phyloP scores from a whole-genome alignment of 2,888 invertebrate species.

The Drosophila colorata region DNA sequence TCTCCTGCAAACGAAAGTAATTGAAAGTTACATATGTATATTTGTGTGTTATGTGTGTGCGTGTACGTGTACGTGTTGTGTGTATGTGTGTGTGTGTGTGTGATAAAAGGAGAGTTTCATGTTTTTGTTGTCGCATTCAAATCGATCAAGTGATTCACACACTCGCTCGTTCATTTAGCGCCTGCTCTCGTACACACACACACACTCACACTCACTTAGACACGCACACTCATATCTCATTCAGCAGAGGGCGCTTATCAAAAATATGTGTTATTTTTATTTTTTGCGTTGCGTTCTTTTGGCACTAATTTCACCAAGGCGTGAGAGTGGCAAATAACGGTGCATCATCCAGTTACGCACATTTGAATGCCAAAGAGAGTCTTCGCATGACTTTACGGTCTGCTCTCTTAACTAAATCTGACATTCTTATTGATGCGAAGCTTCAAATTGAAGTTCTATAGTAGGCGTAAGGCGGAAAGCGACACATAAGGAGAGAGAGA shows the following conservation, averaged over 20 bases:
- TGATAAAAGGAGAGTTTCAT: slow-evolving; percentile 27
- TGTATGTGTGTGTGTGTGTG: too few relatives aligned
- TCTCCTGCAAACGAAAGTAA: slow-evolving; percentile 42
- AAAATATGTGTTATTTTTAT: slow-evolving; percentile 41
- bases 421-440: slow-evolving; percentile 32
- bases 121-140: slow-evolving; percentile 41
- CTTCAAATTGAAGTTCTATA: slow-evolving; percentile 29
- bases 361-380: slow-evolving; percentile 32
- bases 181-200: background rate
- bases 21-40: slow-evolving; percentile 22
- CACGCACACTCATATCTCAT: slow-evolving; percentile 47
- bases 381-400: slow-evolving; percentile 23
- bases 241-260: slow-evolving; percentile 53
- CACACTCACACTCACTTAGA: too few relatives aligned
- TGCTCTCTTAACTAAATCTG: slow-evolving; percentile 9
- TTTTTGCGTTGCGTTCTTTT: slow-evolving; percentile 43
- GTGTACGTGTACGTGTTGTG: background rate
- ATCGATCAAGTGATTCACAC: slow-evolving; percentile 76
- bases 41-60: background rate
- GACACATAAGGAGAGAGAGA: slow-evolving; percentile 11
- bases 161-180: slow-evolving; percentile 22
- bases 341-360: slow-evolving; percentile 38
- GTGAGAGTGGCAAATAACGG: slow-evolving; percentile 39
- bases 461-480: slow-evolving; percentile 17
- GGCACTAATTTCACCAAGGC: slow-evolving; percentile 41